These are phyloP conservation scores for Platysternon megacephalum DNA, from an alignment of 2,113 vertebrate genomes.

Conservation along the genomic window DNA sequence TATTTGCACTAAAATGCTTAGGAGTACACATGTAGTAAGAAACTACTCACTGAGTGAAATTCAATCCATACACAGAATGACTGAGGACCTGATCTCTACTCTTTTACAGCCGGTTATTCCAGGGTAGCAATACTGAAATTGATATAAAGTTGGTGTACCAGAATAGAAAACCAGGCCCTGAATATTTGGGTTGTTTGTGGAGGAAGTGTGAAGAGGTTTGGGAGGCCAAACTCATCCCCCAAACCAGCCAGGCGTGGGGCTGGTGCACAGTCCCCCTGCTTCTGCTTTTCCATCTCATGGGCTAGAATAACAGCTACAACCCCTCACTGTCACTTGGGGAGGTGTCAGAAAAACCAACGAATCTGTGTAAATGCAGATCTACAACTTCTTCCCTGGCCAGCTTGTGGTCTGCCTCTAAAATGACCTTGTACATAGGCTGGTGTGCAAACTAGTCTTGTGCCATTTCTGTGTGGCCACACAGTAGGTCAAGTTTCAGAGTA, in stretches of 20 bases:
- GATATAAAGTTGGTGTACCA: not conserved
- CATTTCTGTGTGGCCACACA: not conserved
- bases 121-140: not conserved
- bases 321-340: not conserved
- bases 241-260: too few relatives aligned
- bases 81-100: not conserved
- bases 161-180: not conserved
- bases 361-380: fast-evolving
- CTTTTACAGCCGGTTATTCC: not conserved
- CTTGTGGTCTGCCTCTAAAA: too few relatives aligned
- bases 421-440: not conserved
- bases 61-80: not conserved
- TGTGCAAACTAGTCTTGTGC: not conserved
- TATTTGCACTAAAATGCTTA: not conserved
- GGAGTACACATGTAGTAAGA: fast-evolving
- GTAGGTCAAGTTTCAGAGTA: too few relatives aligned
- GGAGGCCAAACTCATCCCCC: not conserved
- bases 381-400: not conserved
- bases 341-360: not conserved
- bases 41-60: not conserved
- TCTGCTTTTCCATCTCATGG: fast-evolving
- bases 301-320: fast-evolving
- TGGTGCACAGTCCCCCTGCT: not conserved
- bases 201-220: not conserved
- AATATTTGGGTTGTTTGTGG: not conserved